Percentiles rank a stretch among this genome's conserved stretches.
phyloP scores from a whole-genome alignment of 2,888 invertebrate species.

The Metallyticus violacea region DNA sequence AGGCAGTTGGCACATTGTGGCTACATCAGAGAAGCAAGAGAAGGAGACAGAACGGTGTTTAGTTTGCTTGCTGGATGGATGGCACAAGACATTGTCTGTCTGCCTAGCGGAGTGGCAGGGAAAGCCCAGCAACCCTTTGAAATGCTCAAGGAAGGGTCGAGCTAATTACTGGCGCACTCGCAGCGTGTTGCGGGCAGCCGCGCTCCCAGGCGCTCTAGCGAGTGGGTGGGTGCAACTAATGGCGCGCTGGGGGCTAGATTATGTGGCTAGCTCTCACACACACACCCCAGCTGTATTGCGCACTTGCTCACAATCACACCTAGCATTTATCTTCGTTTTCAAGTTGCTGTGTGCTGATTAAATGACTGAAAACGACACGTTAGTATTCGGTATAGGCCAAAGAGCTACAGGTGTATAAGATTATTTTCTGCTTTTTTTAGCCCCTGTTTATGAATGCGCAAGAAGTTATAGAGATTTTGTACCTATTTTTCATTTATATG shows the following conservation, averaged over 20 bases:
- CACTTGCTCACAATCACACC: no score
- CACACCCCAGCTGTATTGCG: no score
- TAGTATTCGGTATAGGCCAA: no score
- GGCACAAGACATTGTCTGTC: background rate
- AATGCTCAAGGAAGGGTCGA: background rate
- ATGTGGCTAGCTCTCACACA: background rate
- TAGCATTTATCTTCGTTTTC: no score
- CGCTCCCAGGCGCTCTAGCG: conserved; percentile 7
- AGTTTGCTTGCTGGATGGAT: background rate
- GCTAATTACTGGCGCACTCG: background rate
- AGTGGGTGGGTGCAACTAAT: background rate
- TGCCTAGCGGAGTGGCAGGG: background rate
- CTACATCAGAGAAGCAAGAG: background rate
- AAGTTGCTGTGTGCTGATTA: no score
- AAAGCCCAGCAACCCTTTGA: background rate
- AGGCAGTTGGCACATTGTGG: background rate
- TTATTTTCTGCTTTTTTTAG: no score
- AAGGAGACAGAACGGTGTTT: background rate
- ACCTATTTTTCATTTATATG: no score
- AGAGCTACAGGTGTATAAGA: no score
- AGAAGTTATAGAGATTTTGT: no score
- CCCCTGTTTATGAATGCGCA: no score
- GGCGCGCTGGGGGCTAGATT: conserved; percentile 9
- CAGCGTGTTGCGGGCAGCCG: conserved; percentile 12
- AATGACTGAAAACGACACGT: no score